Evolutionary conservation across 1,140 invertebrate species (phyloP).

Genomic region (Acyrthosiphon pisum): DNA sequence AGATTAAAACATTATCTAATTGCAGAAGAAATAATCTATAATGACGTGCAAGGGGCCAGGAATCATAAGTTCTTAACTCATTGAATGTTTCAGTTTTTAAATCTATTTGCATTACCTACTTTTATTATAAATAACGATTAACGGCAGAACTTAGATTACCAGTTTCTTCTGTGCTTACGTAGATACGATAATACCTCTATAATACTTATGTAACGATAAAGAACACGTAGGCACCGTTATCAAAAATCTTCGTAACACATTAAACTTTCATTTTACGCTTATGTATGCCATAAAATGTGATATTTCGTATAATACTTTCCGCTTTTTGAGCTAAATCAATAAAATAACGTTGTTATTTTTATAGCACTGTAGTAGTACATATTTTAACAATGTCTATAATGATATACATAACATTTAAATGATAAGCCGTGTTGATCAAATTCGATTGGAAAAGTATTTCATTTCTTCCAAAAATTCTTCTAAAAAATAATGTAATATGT

Average conservation of each 20-base stretch:
- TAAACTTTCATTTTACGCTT: neutral
- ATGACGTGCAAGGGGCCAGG: too few species aligned
- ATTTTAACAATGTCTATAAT: neutral
- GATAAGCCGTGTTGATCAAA: neutral
- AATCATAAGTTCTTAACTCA: neutral
- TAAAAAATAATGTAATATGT: neutral
- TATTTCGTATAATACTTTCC: neutral
- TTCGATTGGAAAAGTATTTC: neutral
- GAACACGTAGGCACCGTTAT: neutral
- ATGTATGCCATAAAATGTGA: neutral
- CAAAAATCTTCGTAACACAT: conserved; percentile 24
- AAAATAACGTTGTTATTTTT: conserved; percentile 24
- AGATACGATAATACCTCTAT: neutral
- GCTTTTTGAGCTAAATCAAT: neutral
- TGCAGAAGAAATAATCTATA: too few species aligned
- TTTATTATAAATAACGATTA: neutral
- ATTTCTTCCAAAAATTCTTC: neutral
- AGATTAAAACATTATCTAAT: too few species aligned
- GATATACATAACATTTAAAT: neutral
- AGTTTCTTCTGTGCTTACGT: neutral
- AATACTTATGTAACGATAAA: neutral
- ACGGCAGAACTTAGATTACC: neutral
- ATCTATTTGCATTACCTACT: neutral
- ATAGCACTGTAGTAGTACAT: neutral
- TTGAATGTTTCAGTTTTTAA: neutral